phyloP scores from a whole-genome alignment of 2,113 vertebrate species.

The Pterocles burchelli region DNA sequence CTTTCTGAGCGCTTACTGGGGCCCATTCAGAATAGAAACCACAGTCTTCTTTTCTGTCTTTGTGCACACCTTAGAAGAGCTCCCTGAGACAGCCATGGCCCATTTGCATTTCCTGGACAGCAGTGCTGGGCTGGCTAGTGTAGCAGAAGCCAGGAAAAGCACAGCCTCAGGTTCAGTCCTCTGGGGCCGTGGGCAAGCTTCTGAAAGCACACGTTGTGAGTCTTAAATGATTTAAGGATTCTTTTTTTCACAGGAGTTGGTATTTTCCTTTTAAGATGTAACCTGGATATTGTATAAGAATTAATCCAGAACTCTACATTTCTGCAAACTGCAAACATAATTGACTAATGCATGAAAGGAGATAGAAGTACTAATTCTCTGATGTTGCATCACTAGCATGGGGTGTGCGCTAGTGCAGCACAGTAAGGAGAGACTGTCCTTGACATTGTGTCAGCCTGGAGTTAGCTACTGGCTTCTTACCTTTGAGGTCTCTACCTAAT shows the following conservation, averaged over 20 bases:
- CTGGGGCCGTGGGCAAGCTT: background rate
- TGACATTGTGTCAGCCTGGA: background rate
- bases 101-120: background rate
- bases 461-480: background rate
- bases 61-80: background rate
- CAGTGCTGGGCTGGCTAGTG: background rate
- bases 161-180: background rate
- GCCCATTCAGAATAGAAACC: background rate
- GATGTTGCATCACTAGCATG: background rate
- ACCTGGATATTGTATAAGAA: background rate
- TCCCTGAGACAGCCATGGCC: background rate
- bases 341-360: background rate
- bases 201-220: background rate
- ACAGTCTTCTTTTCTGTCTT: background rate
- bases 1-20: background rate
- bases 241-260: accelerated
- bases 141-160: background rate
- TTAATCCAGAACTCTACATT: background rate
- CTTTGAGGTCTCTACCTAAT: background rate
- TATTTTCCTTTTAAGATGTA: background rate
- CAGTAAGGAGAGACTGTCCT: background rate
- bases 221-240: background rate
- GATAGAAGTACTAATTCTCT: background rate
- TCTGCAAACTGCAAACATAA: background rate
- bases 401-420: background rate